These are phyloP conservation scores for Hemicrepidius hirtus DNA, from an alignment of 2,888 invertebrate species.

Conservation along the genomic window DNA sequence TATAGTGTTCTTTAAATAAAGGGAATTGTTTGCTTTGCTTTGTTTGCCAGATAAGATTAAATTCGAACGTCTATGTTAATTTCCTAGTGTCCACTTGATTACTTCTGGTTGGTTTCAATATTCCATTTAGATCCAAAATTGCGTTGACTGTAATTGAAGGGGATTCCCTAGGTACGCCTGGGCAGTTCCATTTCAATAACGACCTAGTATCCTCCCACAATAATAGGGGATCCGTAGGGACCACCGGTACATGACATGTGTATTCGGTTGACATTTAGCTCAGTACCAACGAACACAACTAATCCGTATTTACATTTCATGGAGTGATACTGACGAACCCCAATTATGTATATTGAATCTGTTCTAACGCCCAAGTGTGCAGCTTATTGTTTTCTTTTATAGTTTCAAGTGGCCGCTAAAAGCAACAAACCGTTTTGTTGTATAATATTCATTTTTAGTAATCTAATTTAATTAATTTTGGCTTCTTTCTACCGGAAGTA, in stretches of 20 bases:
- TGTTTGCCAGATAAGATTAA: neutral
- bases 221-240: constrained; percentile 63
- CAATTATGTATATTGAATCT: constrained; percentile 19
- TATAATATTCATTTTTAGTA: no score
- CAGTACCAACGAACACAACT: constrained; percentile 38
- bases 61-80: neutral
- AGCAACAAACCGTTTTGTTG: neutral
- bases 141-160: constrained; percentile 60
- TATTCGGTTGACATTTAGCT: constrained; percentile 44
- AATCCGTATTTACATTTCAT: constrained; percentile 45
- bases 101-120: constrained; percentile 11
- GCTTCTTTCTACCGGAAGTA: no score
- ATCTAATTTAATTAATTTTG: no score
- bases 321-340: constrained; percentile 32
- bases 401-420: neutral
- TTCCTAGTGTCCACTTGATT: constrained; percentile 1
- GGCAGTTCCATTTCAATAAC: constrained; percentile 59
- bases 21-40: no score
- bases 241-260: constrained; percentile 43
- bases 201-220: constrained; percentile 59
- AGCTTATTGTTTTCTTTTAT: constrained; percentile 3
- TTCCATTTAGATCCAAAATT: constrained; percentile 21
- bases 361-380: constrained; percentile 1
- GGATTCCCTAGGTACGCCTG: constrained; percentile 56
- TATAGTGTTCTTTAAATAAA: neutral